These are phyloP conservation scores for Cheilosia impressa DNA, from an alignment of 2,888 invertebrate species.

Conservation along the genomic window DNA sequence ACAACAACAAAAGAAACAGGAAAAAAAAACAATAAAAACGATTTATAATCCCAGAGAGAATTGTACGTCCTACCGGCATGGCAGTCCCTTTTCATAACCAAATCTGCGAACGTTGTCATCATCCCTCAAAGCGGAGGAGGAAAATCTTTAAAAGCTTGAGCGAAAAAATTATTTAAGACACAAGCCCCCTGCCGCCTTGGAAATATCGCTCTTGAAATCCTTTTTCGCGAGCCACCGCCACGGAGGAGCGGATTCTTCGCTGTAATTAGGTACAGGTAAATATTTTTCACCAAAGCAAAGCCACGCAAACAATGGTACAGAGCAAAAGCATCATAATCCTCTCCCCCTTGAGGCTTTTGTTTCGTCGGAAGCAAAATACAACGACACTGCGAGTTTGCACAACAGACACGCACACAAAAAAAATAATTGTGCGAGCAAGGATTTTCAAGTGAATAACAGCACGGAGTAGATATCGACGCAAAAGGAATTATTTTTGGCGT, in stretches of 20 bases:
- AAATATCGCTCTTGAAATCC: slow-evolving; percentile 55
- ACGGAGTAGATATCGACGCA: neutral
- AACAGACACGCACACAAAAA: slow-evolving; percentile 10
- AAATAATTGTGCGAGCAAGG: neutral
- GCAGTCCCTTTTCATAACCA: slow-evolving; percentile 59
- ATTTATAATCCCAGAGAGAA: slow-evolving; percentile 69
- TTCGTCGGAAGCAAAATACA: slow-evolving; percentile 33
- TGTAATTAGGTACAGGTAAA: slow-evolving; percentile 68
- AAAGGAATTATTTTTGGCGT: slow-evolving; percentile 5
- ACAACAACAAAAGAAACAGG: slow-evolving; percentile 49
- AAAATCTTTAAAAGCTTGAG: slow-evolving; percentile 47
- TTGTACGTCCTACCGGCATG: slow-evolving; percentile 35
- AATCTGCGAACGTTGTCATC: slow-evolving; percentile 44
- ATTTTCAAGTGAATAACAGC: neutral
- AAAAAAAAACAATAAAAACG: slow-evolving; percentile 58
- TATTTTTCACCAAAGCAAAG: slow-evolving; percentile 41
- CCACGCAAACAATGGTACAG: slow-evolving; percentile 3
- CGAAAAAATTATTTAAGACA: slow-evolving; percentile 59
- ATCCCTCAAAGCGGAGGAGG: slow-evolving; percentile 13
- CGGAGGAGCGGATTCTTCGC: slow-evolving; percentile 50
- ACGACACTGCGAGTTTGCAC: slow-evolving; percentile 28
- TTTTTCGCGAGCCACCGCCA: slow-evolving; percentile 45
- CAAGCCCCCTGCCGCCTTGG: slow-evolving; percentile 35
- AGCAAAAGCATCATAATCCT: neutral
- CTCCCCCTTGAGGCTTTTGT: slow-evolving; percentile 16